Evolutionary conservation across 2,888 invertebrate species (phyloP), one percentile per base, ranked within the genome.

Genomic region (Poecilobothrus nobilitatus): DNA sequence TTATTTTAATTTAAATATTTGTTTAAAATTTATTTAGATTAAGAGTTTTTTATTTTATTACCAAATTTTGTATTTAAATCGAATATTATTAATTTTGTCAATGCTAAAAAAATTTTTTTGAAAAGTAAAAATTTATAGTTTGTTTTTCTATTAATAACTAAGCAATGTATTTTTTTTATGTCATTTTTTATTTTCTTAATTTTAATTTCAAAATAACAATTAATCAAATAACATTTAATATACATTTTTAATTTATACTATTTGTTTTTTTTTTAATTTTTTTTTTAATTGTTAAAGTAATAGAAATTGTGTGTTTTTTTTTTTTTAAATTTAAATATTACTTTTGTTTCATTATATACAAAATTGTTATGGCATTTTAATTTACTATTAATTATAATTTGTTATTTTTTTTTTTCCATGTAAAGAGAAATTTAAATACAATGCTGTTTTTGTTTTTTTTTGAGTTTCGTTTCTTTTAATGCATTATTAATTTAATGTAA

Each of bases 21-120:
- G 37, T 70, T 68, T 72, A 69, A 71, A 71, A 68, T 70, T 70
- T 63, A 66, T 71, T 71, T 71, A 69, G 27, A 67, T 71, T 71
- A 71, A 70, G 65, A 67, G 5, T 27, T 27, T 27, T 27, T 27
- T 27, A 4, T n/a, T 27, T 27, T 27, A 4, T 27, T 27, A 27
- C 27, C 27, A 71, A 33, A n/a, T n/a, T n/a, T n/a, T 12, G 18
- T 53, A 15, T 53, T 53, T 53, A 53, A 18, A n/a, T 53, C 18
- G 53, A 53, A 18, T 53, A n/a, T n/a, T 53, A 15, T 53, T 3
- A 41, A 12, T 41, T 41, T n/a, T n/a, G n/a, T 44, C 12, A 44
- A 44, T 44, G 15, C 44, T 44, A 44, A 44, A 44, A 15, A 9
- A 10, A 9, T 15, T 3, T 44, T 44, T 53, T n/a, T n/a, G 18